These are phyloP conservation scores for Stegostoma tigrinum DNA, from an alignment of 2,113 vertebrate species.

Conservation along the genomic window DNA sequence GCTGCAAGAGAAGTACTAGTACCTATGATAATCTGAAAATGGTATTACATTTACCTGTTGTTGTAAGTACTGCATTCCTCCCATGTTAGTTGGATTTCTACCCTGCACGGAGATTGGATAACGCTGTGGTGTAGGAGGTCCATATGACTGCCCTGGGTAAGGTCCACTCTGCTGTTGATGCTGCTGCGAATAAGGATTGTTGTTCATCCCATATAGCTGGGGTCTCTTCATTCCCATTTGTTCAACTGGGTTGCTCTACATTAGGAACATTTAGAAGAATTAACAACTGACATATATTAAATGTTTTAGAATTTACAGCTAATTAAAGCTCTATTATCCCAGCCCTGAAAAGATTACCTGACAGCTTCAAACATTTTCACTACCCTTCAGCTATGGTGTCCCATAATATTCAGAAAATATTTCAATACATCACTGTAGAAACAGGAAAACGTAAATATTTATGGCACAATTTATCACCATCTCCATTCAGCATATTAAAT, in stretches of 20 bases:
- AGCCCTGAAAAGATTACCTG: neutral
- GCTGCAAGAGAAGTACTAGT: neutral
- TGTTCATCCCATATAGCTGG: slow-evolving; percentile 83
- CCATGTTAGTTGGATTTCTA: slow-evolving; percentile 75
- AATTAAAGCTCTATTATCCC: neutral
- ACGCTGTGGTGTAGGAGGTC: slow-evolving; percentile 76
- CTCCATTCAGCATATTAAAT: neutral
- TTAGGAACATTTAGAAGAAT: slow-evolving; percentile 39
- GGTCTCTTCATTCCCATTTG: slow-evolving; percentile 96
- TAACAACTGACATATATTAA: neutral
- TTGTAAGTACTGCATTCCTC: slow-evolving; percentile 83
- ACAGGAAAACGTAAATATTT: neutral
- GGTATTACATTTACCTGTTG: slow-evolving; percentile 70
- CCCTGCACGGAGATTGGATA: slow-evolving; percentile 85
- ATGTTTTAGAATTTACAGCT: neutral
- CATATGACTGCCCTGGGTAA: slow-evolving; percentile 79
- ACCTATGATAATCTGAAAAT: neutral
- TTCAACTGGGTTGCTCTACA: slow-evolving; percentile 86
- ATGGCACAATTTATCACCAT: neutral
- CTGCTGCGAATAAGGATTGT: slow-evolving; percentile 77
- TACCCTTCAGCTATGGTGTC: neutral
- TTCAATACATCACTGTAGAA: neutral
- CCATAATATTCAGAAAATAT: neutral
- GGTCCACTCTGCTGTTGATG: slow-evolving; percentile 65
- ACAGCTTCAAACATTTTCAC: neutral